A percentile compares a stretch with the other conserved stretches of the same genome.
Evolutionary conservation across 2,888 invertebrate species (phyloP).

Genomic region (Rapana venosa): DNA sequence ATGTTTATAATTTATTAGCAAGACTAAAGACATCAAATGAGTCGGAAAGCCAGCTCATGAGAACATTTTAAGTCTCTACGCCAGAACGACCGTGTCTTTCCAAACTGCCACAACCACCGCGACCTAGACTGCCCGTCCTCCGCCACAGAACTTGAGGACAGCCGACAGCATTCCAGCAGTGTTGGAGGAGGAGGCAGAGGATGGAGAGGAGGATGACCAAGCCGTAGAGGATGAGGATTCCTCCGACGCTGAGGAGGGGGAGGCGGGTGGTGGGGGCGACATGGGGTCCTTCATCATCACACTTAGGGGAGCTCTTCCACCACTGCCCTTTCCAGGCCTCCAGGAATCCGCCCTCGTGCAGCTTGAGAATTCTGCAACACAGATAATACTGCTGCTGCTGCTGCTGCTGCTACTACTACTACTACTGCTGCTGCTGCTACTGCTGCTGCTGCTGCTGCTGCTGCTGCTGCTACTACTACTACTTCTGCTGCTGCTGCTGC

Average conservation of each 20-base stretch:
- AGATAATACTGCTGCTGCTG: not conserved
- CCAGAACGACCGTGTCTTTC: not conserved
- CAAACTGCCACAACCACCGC: not conserved
- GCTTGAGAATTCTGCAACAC: slow-evolving; percentile 10
- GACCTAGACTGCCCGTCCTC: not conserved
- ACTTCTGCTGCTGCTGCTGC: no score
- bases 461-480: not conserved
- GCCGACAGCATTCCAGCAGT: not conserved
- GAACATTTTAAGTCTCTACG: no score
- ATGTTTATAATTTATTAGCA: no score
- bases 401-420: no score
- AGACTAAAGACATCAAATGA: no score
- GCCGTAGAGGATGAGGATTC: slow-evolving; percentile 33
- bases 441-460: not conserved
- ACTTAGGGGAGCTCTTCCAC: slow-evolving; percentile 12
- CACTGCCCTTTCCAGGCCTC: slow-evolving; percentile 27
- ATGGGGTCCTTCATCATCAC: not conserved
- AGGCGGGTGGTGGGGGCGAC: not conserved
- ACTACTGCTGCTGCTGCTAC: no score
- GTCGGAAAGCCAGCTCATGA: no score
- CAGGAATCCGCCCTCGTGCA: slow-evolving; percentile 32
- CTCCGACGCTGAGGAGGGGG: slow-evolving; percentile 22
- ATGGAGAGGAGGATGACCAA: slow-evolving; percentile 13
- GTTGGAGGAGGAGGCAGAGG: slow-evolving; percentile 26
- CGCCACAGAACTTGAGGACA: not conserved